Base-by-base conservation (phyloP, 1,140 invertebrate genomes). In the Chelonus insularis region DNA sequence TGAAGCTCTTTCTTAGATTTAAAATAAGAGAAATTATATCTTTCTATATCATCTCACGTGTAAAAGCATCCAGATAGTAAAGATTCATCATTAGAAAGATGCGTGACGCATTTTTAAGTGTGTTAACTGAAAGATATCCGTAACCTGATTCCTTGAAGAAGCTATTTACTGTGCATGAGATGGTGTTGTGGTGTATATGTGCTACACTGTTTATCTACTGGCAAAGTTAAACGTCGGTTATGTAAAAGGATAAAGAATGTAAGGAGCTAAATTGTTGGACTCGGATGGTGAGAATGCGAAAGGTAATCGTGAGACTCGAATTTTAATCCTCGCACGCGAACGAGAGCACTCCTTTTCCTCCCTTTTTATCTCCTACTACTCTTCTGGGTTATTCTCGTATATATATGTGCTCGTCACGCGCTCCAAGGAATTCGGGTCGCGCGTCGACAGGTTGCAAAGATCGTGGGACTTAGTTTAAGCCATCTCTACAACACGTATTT, bases 311-410 rank as follows among this genome's bases (percentile, higher is more conserved):
- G 75, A 67, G 75, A 76, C 70, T 75, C 69, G 69, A 75, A 75
- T 76, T 75, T 63, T 75, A 71, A 76, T 75, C 74, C 68, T 69
- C 67, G 70, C 72, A 73, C 71, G 71, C 74, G 72, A 76, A 72
- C 68, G 75, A 68, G 65, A 32, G 45, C 41, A 65, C 65, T 61
- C 64, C 58, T 56, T 58, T 63, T 63, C 60, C 57, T 34, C 18
- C 16, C 1, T 21, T 25, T 21, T 48, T 48, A 11, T 48, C 21
- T 12, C n/a, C 37, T 14, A 12, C 37, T 1, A 39, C 41, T 18
- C 4, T 16, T 43, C 41, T 16, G 18, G 14, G 18, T 43, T 43
- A 18, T 45, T 25, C 65, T 58, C 20, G 57, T 57, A 68, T 69
- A n/a, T n/a, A n/a, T n/a, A n/a, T n/a, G n/a, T n/a, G n/a, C n/a